A percentile compares a stretch with the other conserved stretches of the same genome.
Conservation (phyloP, 2,113 vertebrate species). For the Pogona vitticeps region DNA sequence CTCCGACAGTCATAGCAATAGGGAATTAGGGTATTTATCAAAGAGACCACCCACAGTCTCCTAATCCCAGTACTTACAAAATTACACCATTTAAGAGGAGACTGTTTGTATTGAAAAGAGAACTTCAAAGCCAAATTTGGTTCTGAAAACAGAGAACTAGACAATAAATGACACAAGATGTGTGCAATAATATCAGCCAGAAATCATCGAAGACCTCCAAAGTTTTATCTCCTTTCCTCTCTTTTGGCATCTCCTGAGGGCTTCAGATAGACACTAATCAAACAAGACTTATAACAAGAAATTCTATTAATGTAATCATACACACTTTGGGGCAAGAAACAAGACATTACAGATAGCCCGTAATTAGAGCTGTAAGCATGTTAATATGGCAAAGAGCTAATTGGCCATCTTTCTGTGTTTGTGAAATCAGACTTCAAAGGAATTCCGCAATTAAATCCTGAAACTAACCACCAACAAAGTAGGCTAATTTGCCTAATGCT, state of each 20-base stretch:
- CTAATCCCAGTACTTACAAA: slow-evolving; percentile 22
- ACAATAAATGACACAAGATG: slow-evolving; percentile 55
- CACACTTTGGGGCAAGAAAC: not conserved
- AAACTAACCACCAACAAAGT: too few species aligned
- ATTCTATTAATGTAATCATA: not conserved
- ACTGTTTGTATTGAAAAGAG: slow-evolving; percentile 50
- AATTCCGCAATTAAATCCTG: too few species aligned
- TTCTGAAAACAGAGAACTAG: slow-evolving; percentile 57
- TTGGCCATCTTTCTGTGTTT: too few species aligned
- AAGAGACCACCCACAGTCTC: slow-evolving; percentile 28
- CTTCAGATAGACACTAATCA: slow-evolving; percentile 39
- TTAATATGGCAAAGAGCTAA: too few species aligned
- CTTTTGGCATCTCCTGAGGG: slow-evolving; percentile 21
- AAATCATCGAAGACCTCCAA: slow-evolving; percentile 32
- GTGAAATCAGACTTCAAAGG: too few species aligned
- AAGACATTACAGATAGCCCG: not conserved
- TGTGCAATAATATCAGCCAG: slow-evolving; percentile 44
- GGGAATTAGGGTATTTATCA: slow-evolving; percentile 39
- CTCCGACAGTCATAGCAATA: slow-evolving; percentile 19
- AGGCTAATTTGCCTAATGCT: too few species aligned
- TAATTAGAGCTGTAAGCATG: too few species aligned
- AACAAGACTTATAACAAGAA: not conserved
- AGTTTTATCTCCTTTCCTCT: slow-evolving; percentile 33
- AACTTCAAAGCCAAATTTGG: slow-evolving; percentile 55
- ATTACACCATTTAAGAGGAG: slow-evolving; percentile 39